phyloP scores from a whole-genome alignment of 2,888 invertebrate species.

The Sarcophaga variegata region DNA sequence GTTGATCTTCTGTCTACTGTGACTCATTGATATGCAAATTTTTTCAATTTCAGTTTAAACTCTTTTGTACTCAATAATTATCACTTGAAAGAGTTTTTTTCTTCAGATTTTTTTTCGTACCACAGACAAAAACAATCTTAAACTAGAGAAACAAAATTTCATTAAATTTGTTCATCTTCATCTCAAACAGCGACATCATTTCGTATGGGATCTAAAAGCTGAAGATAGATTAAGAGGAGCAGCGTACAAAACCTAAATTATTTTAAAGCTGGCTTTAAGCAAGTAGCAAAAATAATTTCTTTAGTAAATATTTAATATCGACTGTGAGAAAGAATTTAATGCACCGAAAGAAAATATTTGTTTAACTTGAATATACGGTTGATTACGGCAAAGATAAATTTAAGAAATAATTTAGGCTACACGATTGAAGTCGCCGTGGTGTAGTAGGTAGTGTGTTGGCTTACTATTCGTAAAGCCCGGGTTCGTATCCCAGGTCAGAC shows the following conservation, averaged over 20 bases:
- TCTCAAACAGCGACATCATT: constrained; percentile 13
- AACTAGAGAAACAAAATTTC: constrained; percentile 3
- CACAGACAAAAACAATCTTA: background rate
- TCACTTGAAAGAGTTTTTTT: constrained; percentile 35
- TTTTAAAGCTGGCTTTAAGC: constrained; percentile 8
- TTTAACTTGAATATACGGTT: background rate
- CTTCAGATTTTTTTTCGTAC: background rate
- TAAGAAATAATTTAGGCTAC: background rate
- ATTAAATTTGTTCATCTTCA: constrained; percentile 2
- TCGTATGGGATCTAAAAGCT: background rate
- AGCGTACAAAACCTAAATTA: background rate
- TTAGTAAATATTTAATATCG: constrained; percentile 6
- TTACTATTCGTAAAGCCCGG: too few species aligned
- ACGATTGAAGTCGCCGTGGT: too few species aligned
- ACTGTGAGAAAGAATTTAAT: background rate
- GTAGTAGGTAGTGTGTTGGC: too few species aligned
- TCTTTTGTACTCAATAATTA: constrained; percentile 48
- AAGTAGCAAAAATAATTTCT: constrained; percentile 13
- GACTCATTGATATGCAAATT: constrained; percentile 42
- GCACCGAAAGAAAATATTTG: constrained; percentile 19
- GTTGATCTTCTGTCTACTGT: background rate
- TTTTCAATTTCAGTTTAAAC: constrained; percentile 24
- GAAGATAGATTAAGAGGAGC: background rate
- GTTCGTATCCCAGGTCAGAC: too few species aligned
- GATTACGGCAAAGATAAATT: background rate